Base-by-base conservation (phyloP, 2,888 invertebrate genomes). In the Leptogaster cylindrica region DNA sequence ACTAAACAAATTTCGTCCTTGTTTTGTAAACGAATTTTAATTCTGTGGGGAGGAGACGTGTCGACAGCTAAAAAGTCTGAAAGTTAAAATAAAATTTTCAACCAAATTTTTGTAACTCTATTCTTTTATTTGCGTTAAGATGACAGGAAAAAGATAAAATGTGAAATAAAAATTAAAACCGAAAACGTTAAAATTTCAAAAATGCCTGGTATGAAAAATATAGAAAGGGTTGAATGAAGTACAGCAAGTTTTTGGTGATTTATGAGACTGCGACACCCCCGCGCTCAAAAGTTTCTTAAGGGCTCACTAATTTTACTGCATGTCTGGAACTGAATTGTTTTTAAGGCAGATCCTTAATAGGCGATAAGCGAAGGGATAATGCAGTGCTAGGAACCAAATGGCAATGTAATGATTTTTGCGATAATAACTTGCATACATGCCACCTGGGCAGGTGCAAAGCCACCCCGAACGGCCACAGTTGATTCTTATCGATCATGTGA, bases 361-460 rank as follows among this genome's bases (percentile, higher is more conserved):
- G 10, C 28, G 61, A 61, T 61, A 61, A 61, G 61, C 8, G 18
- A 10, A 27, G 61, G 61, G 44, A 61, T 61, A 41, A 44, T 41
- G 61, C 61, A 44, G 61, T 61, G 44, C 61, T 44, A 44, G 61
- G 61, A 61, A 61, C 61, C 44, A 44, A 61, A 61, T 14, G 16
- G 16, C 27, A 25, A 14, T 27, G 14, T 36, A 44, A 39, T 61
- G 61, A 61, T 61, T 61, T 28, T 61, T 44, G 12, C 7, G 14
- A 23, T 44, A 61, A 61, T 44, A 61, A 61, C 44, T 61, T 61
- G 41, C 61, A 61, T 61, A 61, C 61, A 61, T 61, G 61, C 61
- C 61, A 61, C 61, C 61, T 61, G 61, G 16, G 44, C 8, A 16
- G 18, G 14, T 16, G 16, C 41, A 41, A n/a, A n/a, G n/a, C n/a